phyloP scores from a whole-genome alignment of 1,140 invertebrate genomes.

The Halyomorpha halys region DNA sequence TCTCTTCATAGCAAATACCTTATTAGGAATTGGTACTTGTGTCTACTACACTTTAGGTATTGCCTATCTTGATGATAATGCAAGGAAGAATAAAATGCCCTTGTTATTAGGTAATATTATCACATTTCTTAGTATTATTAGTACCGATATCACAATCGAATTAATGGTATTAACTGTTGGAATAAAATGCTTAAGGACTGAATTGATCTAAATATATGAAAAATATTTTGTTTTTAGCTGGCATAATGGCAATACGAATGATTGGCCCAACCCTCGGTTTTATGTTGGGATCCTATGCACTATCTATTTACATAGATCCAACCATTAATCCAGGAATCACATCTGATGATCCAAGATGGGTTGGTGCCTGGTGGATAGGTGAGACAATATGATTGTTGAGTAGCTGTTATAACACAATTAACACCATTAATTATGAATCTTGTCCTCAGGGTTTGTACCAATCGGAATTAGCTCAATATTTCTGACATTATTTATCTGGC shows the following conservation, averaged over 20 bases:
- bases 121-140: background rate
- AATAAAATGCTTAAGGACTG: too few species aligned
- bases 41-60: conserved; percentile 33
- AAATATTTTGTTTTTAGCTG: conserved; percentile 30
- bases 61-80: conserved; percentile 35
- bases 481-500: conserved; percentile 24
- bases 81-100: conserved; percentile 32
- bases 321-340: conserved; percentile 30
- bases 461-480: conserved; percentile 25
- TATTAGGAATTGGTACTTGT: conserved; percentile 31
- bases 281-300: conserved; percentile 27
- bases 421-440: background rate
- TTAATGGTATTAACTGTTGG: background rate
- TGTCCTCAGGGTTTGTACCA: conserved; percentile 30
- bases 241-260: conserved; percentile 32
- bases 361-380: conserved; percentile 40
- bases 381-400: conserved; percentile 19
- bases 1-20: conserved; percentile 27
- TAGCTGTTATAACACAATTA: background rate
- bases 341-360: conserved; percentile 35
- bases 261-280: conserved; percentile 36
- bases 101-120: conserved; percentile 29
- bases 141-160: too few species aligned
- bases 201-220: too few species aligned
- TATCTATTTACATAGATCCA: conserved; percentile 29